A percentile compares a stretch with the other conserved stretches of the same genome.
Conservation (phyloP, 2,113 vertebrate species). For the Clarias gariepinus region DNA sequence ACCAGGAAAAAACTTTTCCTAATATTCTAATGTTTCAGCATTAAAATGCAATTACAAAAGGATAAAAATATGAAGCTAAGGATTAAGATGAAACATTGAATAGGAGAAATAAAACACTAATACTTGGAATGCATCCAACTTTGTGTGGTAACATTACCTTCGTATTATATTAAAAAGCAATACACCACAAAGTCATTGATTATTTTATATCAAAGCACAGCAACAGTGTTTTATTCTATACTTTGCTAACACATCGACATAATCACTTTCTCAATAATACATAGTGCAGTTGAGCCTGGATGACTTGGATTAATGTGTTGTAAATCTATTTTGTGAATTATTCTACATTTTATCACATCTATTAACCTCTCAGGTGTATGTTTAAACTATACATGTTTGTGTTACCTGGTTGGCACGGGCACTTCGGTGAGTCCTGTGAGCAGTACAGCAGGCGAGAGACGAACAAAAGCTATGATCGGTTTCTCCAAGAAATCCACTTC, state of each 20-base stretch:
- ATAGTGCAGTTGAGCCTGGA: background rate
- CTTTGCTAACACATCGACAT: background rate
- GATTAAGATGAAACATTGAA: background rate
- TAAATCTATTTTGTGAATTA: background rate
- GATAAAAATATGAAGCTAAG: background rate
- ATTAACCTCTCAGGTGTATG: background rate
- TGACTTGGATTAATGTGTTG: background rate
- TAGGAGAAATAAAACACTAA: background rate
- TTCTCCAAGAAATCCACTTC: conserved; percentile 88
- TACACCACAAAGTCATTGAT: background rate
- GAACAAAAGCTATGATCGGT: conserved; percentile 87
- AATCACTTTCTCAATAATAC: background rate
- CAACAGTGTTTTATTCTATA: background rate
- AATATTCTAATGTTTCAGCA: background rate
- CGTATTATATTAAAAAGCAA: background rate
- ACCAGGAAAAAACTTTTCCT: background rate
- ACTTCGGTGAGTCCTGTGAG: conserved; percentile 88
- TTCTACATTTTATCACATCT: background rate
- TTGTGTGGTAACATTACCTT: background rate
- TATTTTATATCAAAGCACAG: background rate
- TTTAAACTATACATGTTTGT: background rate
- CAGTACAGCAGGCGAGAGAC: conserved; percentile 84
- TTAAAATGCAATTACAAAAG: background rate
- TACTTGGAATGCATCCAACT: background rate
- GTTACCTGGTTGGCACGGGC: conserved; percentile 85